These are phyloP conservation scores for Periparus ater DNA, from an alignment of 2,797 vertebrate genomes.

Conservation along the genomic window DNA sequence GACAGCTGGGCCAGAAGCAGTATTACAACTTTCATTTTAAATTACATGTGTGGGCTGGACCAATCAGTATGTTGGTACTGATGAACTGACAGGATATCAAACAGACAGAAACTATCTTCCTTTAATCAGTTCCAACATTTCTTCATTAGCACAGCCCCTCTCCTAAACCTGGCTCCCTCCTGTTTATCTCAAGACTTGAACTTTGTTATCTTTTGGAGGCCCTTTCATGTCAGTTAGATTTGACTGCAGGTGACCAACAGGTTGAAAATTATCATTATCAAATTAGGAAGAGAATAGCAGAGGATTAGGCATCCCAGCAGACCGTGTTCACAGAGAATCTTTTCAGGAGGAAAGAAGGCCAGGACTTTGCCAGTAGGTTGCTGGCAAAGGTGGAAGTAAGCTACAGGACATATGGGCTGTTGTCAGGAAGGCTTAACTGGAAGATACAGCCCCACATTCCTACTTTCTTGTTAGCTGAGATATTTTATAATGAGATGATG, in stretches of 20 bases:
- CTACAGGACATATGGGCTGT: not conserved
- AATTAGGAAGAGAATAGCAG: not conserved
- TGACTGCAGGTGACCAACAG: not conserved
- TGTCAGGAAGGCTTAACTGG: not conserved
- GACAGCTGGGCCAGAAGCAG: not conserved
- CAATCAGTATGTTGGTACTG: not conserved
- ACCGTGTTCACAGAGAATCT: not conserved
- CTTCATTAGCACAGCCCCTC: not conserved
- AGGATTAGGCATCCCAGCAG: not conserved
- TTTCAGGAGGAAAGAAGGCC: not conserved
- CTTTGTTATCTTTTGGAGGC: not conserved
- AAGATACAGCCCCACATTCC: not conserved
- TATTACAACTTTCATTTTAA: not conserved
- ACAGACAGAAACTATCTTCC: not conserved
- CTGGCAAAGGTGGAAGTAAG: not conserved
- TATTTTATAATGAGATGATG: not conserved
- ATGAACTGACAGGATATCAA: not conserved
- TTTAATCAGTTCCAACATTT: not conserved
- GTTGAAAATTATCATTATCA: not conserved
- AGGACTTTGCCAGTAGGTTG: not conserved
- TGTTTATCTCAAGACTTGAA: not conserved
- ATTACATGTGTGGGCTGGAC: not conserved
- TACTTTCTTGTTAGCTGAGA: not conserved
- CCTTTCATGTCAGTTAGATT: not conserved
- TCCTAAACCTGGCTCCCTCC: not conserved